phyloP scores from a whole-genome alignment of 2,113 vertebrate species.

The Pyrgilauda ruficollis region DNA sequence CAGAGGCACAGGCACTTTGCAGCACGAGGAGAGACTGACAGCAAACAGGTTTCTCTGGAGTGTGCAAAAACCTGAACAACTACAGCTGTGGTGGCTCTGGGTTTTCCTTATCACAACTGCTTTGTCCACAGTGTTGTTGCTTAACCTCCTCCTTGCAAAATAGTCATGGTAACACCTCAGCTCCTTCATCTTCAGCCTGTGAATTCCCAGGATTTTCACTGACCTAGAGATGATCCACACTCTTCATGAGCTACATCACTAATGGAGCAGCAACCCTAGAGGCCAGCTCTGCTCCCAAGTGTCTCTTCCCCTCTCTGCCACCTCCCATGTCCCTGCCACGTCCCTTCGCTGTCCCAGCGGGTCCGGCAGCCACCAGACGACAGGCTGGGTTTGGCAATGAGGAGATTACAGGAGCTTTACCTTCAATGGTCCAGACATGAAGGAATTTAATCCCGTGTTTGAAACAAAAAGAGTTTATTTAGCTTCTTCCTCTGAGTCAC shows the following conservation, averaged over 20 bases:
- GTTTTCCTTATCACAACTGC: neutral
- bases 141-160: neutral
- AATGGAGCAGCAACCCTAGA: neutral
- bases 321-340: neutral
- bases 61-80: accelerated
- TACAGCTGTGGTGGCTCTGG: neutral
- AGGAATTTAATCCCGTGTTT: constrained; percentile 51
- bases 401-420: constrained; percentile 47
- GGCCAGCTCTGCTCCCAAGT: neutral
- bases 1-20: neutral
- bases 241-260: accelerated
- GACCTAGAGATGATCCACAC: neutral
- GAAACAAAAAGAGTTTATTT: constrained; percentile 45
- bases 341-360: neutral
- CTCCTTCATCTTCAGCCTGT: neutral
- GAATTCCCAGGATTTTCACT: neutral
- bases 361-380: neutral
- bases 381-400: neutral
- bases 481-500: constrained; percentile 56
- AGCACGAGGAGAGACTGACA: neutral
- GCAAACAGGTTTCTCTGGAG: accelerated
- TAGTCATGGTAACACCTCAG: neutral
- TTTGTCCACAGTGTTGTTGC: neutral
- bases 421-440: constrained; percentile 26
- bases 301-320: neutral